These are phyloP conservation scores for Sarcophaga rosellei DNA, from an alignment of 2,888 invertebrate genomes.

Conservation along the genomic window DNA sequence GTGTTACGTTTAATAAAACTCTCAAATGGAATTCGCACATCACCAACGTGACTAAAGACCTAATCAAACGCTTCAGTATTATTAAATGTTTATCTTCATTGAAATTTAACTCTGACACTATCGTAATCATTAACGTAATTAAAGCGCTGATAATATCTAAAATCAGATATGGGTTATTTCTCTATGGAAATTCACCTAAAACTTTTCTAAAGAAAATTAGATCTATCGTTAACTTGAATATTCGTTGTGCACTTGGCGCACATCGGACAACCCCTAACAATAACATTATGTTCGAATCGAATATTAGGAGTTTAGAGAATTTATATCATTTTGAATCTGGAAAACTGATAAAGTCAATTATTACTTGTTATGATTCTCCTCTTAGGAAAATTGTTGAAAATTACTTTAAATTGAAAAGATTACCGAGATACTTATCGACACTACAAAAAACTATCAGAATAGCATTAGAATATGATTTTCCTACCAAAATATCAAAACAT, in stretches of 20 bases:
- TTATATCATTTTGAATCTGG: neutral
- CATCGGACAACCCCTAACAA: conserved; percentile 15
- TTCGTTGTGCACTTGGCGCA: neutral
- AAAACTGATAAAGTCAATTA: neutral
- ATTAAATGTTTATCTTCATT: neutral
- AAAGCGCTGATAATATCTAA: conserved; percentile 8
- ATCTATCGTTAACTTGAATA: neutral
- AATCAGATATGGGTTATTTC: conserved; percentile 1
- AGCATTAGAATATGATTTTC: neutral
- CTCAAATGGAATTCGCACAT: too few relatives aligned
- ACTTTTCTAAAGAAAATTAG: conserved; percentile 1
- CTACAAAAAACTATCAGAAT: neutral
- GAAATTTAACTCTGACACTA: too few relatives aligned
- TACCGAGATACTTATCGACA: neutral
- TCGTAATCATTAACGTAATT: neutral
- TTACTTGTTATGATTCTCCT: neutral
- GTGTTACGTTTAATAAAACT: too few relatives aligned
- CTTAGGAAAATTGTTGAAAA: neutral
- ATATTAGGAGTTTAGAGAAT: neutral
- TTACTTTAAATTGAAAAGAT: neutral
- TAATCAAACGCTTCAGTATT: conserved; percentile 50
- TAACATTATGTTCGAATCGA: conserved; percentile 8
- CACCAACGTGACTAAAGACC: too few relatives aligned
- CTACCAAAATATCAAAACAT: neutral
- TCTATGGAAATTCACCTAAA: neutral